Evolutionary conservation across 2,113 vertebrate species (phyloP), one percentile per base, ranked within the genome.

Genomic region (Oriolus oriolus): DNA sequence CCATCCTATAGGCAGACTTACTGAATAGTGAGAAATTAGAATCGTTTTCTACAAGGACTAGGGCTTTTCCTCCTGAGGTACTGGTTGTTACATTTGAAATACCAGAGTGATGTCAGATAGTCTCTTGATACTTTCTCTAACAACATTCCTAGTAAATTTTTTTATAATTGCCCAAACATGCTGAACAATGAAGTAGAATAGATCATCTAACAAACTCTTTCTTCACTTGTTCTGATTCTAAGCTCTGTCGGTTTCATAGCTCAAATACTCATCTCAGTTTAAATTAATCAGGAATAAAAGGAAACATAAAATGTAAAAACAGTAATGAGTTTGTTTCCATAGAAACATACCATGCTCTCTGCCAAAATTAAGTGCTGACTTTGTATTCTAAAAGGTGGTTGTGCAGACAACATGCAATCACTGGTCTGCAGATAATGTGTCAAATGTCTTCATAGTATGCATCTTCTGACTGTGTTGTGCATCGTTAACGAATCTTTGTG

Each of bases 331-430:
- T 69, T 49, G 66, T 85, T 90, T 92, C 93, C 59, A 76, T 87
- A 69, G 85, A 86, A 94, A 85, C 70, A 35, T 52, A 44, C 37
- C 28, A 23, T 71, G 30, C 28, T 87, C 7, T 75, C 75, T 90
- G 82, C 41, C 78, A 90, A 87, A 93, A 93, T 90, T 83, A 90
- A 93, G 45, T 83, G 84, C 90, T 94, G 96, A 95, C 85, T 93
- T 76, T 45, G 74, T 93, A 73, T 90, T 93, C 92, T 93, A 60
- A 78, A 84, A 75, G 65, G 57, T 86, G 37, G 59, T 56, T 95
- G 31, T 79, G 49, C 82, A 73, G 47, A 79, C 59, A 89, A 41
- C 64, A 47, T 23, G n/a, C 0, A 3, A 44, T 93, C 37, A 49
- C 41, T 93, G 74, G 70, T 94, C 80, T 96, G 87, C 63, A 87